These are phyloP conservation scores for Drosophila novamexicana DNA, from an alignment of 1,140 invertebrate species.

Conservation along the genomic window DNA sequence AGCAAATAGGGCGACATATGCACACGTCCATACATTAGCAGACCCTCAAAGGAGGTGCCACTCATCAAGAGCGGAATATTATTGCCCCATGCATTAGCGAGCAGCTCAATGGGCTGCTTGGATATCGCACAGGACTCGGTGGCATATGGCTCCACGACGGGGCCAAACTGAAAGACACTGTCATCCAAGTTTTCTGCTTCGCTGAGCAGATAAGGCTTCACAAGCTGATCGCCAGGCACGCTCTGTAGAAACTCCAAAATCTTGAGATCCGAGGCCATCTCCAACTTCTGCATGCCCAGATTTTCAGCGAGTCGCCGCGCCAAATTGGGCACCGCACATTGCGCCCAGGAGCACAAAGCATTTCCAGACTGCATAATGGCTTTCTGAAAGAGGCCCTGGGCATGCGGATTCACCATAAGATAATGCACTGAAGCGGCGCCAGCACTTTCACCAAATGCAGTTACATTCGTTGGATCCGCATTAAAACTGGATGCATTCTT, in stretches of 20 bases:
- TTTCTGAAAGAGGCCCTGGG: slow-evolving; percentile 85
- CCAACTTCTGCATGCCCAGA: slow-evolving; percentile 55
- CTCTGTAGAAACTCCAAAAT: slow-evolving; percentile 63
- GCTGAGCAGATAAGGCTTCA: slow-evolving; percentile 64
- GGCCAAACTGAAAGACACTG: slow-evolving; percentile 72
- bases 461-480: slow-evolving; percentile 76
- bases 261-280: slow-evolving; percentile 44
- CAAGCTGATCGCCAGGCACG: slow-evolving; percentile 50
- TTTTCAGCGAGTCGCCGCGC: slow-evolving; percentile 57
- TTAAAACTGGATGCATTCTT: slow-evolving; percentile 75
- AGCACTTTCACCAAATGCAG: slow-evolving; percentile 81
- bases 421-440: slow-evolving; percentile 84
- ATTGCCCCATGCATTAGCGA: slow-evolving; percentile 74
- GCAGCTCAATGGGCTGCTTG: slow-evolving; percentile 51
- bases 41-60: slow-evolving; percentile 80
- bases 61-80: slow-evolving; percentile 85
- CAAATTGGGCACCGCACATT: slow-evolving; percentile 46
- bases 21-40: slow-evolving; percentile 64
- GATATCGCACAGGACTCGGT: slow-evolving; percentile 56
- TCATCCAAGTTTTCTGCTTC: slow-evolving; percentile 63
- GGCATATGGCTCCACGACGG: slow-evolving; percentile 72
- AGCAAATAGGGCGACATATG: slow-evolving; percentile 60
- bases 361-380: slow-evolving; percentile 85
- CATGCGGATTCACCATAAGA: slow-evolving; percentile 85
- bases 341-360: slow-evolving; percentile 85